Percentiles rank a stretch among this genome's conserved stretches.
Conservation (phyloP, 2,113 vertebrate species). For the Felis chaus region DNA sequence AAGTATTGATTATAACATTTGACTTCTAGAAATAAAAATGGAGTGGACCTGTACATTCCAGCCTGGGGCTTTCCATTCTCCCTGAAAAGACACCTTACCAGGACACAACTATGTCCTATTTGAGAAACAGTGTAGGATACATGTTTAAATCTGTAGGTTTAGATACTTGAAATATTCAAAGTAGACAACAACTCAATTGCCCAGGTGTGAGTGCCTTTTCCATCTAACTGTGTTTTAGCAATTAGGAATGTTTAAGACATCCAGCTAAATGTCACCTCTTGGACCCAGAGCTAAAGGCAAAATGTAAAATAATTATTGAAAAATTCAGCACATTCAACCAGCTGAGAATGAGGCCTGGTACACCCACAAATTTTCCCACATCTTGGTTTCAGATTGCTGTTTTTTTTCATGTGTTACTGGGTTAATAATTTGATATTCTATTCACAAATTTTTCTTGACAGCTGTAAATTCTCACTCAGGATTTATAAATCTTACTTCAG, state of each 20-base stretch:
- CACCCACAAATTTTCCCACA: background rate
- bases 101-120: background rate
- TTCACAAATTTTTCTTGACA: background rate
- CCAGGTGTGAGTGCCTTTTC: background rate
- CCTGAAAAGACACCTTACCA: background rate
- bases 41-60: background rate
- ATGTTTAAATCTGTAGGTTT: background rate
- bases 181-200: background rate
- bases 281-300: background rate
- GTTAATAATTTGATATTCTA: background rate
- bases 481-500: background rate
- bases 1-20: background rate
- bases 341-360: background rate
- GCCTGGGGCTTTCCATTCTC: background rate
- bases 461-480: background rate
- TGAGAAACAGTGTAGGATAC: background rate
- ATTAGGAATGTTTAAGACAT: background rate
- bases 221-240: background rate
- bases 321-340: background rate
- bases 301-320: background rate
- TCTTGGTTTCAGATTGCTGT: background rate
- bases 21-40: background rate
- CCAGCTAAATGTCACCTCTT: background rate
- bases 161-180: background rate
- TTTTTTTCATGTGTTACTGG: background rate